Evolutionary conservation across 2,888 invertebrate species (phyloP).

Genomic region (Epinotia nisella): DNA sequence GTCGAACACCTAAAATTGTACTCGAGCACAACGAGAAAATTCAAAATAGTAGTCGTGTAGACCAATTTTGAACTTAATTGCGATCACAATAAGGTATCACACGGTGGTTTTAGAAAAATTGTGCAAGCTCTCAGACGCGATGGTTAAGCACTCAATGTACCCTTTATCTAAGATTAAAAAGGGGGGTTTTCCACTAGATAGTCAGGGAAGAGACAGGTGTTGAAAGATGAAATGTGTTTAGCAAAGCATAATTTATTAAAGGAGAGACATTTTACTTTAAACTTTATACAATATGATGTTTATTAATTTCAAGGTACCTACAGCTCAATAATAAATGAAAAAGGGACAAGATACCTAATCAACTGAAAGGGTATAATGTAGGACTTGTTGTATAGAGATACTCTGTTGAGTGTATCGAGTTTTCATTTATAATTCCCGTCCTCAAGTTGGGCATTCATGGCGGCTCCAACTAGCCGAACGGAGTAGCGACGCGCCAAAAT

Average conservation of each 20-base stretch:
- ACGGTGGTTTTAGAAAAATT: conserved; percentile 48
- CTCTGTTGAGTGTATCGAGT: too few relatives aligned
- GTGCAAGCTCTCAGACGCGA: conserved; percentile 62
- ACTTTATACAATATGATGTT: conserved; percentile 4
- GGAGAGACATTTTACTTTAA: conserved; percentile 1
- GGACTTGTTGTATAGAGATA: too few relatives aligned
- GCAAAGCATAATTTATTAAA: conserved; percentile 34
- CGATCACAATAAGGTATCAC: conserved; percentile 38
- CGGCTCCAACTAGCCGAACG: too few relatives aligned
- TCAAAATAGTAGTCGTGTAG: conserved; percentile 42
- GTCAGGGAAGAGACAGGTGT: conserved; percentile 58
- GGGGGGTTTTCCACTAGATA: conserved; percentile 61
- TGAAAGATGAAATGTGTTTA: conserved; percentile 46
- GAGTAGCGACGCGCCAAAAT: too few relatives aligned
- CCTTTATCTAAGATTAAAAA: conserved; percentile 84
- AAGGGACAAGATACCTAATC: not conserved
- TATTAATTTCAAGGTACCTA: not conserved
- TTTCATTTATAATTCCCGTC: too few relatives aligned
- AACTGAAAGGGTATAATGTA: too few relatives aligned
- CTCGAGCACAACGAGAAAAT: conserved; percentile 53
- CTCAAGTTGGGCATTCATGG: too few relatives aligned
- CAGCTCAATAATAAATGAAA: not conserved
- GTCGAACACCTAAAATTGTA: conserved; percentile 51
- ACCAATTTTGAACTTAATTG: conserved; percentile 29
- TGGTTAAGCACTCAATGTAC: conserved; percentile 81